Evolutionary conservation across 2,113 vertebrate genomes (phyloP).

Genomic region (Propithecus coquereli): DNA sequence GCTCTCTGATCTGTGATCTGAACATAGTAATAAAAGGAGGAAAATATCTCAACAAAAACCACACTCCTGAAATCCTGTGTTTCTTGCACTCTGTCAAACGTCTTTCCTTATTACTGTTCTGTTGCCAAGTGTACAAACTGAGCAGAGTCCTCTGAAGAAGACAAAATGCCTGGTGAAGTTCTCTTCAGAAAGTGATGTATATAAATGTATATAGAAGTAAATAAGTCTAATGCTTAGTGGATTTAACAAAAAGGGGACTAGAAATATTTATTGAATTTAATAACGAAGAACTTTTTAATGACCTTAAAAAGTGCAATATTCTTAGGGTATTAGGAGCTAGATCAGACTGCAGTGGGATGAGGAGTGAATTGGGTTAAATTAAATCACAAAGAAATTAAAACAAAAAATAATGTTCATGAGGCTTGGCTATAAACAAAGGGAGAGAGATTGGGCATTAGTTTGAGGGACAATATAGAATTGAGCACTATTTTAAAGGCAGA

Average conservation of each 20-base stretch:
- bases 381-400: constrained; percentile 2
- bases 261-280: not conserved
- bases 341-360: not conserved
- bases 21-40: not conserved
- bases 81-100: not conserved
- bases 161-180: not conserved
- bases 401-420: not conserved
- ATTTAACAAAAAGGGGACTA: not conserved
- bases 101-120: not conserved
- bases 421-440: not conserved
- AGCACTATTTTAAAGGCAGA: not conserved
- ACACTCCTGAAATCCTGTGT: not conserved
- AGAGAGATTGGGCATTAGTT: not conserved
- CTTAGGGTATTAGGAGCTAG: not conserved
- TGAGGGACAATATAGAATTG: not conserved
- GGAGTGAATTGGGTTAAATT: not conserved
- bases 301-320: not conserved
- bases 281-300: not conserved
- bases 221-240: not conserved
- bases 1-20: not conserved
- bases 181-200: not conserved
- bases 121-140: not conserved
- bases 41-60: not conserved
- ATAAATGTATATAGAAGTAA: not conserved
- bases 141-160: not conserved